Evolutionary conservation across 2,797 vertebrate genomes (phyloP).

Genomic region (Garrulus glandarius): DNA sequence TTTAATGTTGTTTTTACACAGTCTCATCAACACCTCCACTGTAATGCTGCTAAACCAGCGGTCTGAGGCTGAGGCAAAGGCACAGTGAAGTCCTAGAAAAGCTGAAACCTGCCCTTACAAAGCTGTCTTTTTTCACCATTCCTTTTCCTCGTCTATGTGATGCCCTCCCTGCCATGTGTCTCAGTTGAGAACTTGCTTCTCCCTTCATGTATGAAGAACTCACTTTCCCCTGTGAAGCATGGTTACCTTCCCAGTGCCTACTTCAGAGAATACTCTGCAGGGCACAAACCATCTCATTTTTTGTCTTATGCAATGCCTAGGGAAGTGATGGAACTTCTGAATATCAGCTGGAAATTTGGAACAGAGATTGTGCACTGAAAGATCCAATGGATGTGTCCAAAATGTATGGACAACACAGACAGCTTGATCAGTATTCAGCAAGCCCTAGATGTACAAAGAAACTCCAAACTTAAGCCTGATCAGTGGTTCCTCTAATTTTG

Average conservation of each 20-base stretch:
- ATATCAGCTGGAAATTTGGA: neutral
- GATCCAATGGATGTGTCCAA: neutral
- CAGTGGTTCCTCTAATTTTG: neutral
- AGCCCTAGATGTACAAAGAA: neutral
- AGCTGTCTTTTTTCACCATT: neutral
- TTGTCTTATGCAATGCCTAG: neutral
- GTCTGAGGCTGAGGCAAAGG: neutral
- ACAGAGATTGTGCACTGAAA: neutral
- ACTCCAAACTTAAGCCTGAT: neutral
- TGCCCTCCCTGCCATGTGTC: neutral
- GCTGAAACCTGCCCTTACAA: neutral
- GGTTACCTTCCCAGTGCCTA: neutral
- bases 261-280: neutral
- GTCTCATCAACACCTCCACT: neutral
- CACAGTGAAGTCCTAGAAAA: neutral
- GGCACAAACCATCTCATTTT: neutral
- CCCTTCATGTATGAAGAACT: neutral
- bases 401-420: neutral
- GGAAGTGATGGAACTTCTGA: neutral
- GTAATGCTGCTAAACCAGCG: neutral
- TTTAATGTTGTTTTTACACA: neutral
- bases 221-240: neutral
- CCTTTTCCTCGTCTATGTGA: neutral
- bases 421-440: neutral
- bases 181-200: neutral